A percentile compares a stretch with the other conserved stretches of the same genome.
Conservation (phyloP, 2,797 vertebrate genomes). For the Luscinia megarhynchos region DNA sequence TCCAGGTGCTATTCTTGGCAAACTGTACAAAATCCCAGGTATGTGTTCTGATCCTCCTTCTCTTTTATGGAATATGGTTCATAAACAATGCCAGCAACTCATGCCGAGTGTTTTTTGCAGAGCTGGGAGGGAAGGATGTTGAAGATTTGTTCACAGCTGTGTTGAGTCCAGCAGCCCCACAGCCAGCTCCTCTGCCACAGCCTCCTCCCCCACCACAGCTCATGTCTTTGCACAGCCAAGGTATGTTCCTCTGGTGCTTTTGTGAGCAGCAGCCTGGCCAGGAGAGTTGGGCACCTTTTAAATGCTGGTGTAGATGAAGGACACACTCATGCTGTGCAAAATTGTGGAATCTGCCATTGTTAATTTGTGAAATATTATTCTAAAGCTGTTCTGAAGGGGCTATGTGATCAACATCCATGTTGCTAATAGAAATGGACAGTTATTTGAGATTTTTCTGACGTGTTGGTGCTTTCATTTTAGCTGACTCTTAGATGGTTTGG, state of each 20-base stretch:
- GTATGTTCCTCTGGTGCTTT: slow-evolving; percentile 69
- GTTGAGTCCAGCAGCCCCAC: slow-evolving; percentile 89
- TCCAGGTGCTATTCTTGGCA: slow-evolving; percentile 97
- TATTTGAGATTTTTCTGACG: neutral
- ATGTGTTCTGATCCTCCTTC: slow-evolving; percentile 45
- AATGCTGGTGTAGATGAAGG: neutral
- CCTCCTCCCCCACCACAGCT: slow-evolving; percentile 79
- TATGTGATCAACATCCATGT: neutral
- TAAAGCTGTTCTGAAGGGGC: neutral
- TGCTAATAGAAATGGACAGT: neutral
- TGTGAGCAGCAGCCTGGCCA: neutral
- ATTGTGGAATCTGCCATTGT: neutral
- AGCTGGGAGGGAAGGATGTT: slow-evolving; percentile 97
- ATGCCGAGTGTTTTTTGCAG: slow-evolving; percentile 73
- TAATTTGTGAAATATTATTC: neutral
- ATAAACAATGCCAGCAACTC: neutral
- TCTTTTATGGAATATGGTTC: neutral
- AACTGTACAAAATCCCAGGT: slow-evolving; percentile 99
- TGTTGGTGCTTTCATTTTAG: neutral
- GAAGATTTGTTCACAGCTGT: slow-evolving; percentile 98
- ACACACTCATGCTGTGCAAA: too few relatives aligned
- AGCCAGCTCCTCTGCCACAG: slow-evolving; percentile 86
- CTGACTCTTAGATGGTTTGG: neutral
- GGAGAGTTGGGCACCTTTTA: neutral
- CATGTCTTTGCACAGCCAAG: slow-evolving; percentile 85